Percentiles rank a stretch among this genome's conserved stretches.
These are phyloP conservation scores for Neoscelio sp. DNA, from an alignment of 2,888 invertebrate genomes.

Conservation along the genomic window DNA sequence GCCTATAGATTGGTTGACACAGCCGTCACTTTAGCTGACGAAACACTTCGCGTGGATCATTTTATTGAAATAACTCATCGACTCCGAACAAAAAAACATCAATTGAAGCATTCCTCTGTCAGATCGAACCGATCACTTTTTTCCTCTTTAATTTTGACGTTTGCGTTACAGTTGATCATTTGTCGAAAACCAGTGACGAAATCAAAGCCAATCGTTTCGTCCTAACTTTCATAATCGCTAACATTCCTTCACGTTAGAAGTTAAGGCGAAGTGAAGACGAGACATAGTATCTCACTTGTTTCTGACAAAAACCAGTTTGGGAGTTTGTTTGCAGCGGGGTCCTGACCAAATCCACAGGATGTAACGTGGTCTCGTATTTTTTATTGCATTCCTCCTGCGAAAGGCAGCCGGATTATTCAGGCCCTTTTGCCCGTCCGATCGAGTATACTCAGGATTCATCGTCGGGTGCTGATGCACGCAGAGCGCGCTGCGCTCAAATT, in stretches of 20 bases:
- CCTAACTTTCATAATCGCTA: not conserved
- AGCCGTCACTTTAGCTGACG: not conserved
- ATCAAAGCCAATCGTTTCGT: too few relatives aligned
- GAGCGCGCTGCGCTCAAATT: constrained; percentile 63
- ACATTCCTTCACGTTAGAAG: too few relatives aligned
- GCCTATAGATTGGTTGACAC: constrained; percentile 2
- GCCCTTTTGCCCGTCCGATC: constrained; percentile 52
- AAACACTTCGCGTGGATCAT: too few relatives aligned
- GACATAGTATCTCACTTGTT: constrained; percentile 7
- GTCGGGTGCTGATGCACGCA: constrained; percentile 61
- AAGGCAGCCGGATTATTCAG: constrained; percentile 71
- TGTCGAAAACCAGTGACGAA: too few relatives aligned
- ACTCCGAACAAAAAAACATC: too few relatives aligned
- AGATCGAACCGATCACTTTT: too few relatives aligned
- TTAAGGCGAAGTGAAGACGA: constrained; percentile 14
- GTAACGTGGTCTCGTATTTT: constrained; percentile 65
- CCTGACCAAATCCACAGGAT: constrained; percentile 44
- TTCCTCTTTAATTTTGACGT: constrained; percentile 1
- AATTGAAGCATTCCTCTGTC: too few relatives aligned
- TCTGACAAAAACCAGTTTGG: constrained; percentile 60
- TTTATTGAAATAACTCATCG: too few relatives aligned
- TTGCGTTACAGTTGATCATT: not conserved
- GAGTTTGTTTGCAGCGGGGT: constrained; percentile 28
- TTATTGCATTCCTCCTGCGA: constrained; percentile 74
- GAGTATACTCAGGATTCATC: constrained; percentile 62